Conservation (phyloP, 2,113 vertebrate genomes). For the pig (Sus scrofa) region T2T-Sscrofa CM000813.6:117314001-117314500, state of each 20-base stretch:
- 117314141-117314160: not conserved
- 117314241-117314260: not conserved
- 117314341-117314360: not conserved
- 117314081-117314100: not conserved
- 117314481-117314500: not conserved
- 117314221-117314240: not conserved
- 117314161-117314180: not conserved
- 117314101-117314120: not conserved
- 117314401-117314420: not conserved
- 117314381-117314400: not conserved
- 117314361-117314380: not conserved
- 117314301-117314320: not conserved
- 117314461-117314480: not conserved
- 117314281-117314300: not conserved
- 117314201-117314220: not conserved
- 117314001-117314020: not conserved
- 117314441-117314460: not conserved
- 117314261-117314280: not conserved
- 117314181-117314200: not conserved
- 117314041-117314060: not conserved
- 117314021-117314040: not conserved
- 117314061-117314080: not conserved
- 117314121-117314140: not conserved
- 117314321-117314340: accelerated
- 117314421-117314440: not conserved